Percentiles rank a stretch among this genome's conserved stretches.
phyloP scores from a whole-genome alignment of 2,888 invertebrate species.

The Drosophila bunnanda region DNA sequence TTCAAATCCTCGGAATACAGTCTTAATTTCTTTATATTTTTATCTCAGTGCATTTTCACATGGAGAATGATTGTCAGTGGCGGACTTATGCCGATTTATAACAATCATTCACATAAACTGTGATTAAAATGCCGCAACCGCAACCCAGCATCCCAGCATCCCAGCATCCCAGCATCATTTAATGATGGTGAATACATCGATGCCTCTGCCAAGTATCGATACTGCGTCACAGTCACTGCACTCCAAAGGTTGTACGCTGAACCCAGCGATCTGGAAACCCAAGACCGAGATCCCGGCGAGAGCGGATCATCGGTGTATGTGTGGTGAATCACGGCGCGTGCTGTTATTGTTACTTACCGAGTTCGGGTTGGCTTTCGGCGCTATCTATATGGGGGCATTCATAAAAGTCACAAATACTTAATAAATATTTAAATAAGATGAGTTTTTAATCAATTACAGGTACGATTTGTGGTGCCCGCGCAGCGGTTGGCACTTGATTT shows the following conservation, averaged over 20 bases:
- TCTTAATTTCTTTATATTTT: not conserved
- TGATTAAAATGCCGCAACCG: conserved; percentile 55
- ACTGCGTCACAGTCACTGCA: conserved; percentile 63
- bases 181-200: conserved; percentile 5
- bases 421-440: conserved; percentile 67
- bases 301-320: conserved; percentile 26
- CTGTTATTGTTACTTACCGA: conserved; percentile 45
- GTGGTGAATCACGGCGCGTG: conserved; percentile 72
- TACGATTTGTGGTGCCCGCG: conserved; percentile 32
- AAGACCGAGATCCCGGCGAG: conserved; percentile 23
- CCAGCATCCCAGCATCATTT: conserved; percentile 6
- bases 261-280: conserved; percentile 38
- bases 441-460: conserved; percentile 71
- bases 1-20: not conserved
- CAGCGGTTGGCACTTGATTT: conserved; percentile 32
- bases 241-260: conserved; percentile 75
- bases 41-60: not conserved
- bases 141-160: conserved; percentile 1
- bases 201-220: conserved; percentile 24
- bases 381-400: conserved; percentile 46
- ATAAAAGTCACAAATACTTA: conserved; percentile 66
- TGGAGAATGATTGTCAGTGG: conserved; percentile 10
- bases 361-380: conserved; percentile 5
- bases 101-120: conserved; percentile 67
- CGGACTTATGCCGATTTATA: conserved; percentile 63